Evolutionary conservation across 2,113 vertebrate species (phyloP).

Genomic region (Mesembrinibis cayennensis): DNA sequence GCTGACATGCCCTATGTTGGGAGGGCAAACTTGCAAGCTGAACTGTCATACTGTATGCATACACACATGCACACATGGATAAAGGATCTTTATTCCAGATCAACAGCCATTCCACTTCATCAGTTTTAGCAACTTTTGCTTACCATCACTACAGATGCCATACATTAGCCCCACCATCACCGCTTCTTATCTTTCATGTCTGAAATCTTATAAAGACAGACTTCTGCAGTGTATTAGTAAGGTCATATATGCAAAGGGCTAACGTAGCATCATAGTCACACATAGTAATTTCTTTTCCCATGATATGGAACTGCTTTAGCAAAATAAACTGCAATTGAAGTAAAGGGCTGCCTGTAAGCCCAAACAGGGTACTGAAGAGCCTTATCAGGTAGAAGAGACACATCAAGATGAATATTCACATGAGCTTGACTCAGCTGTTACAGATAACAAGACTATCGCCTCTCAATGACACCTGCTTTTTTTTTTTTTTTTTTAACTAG

Average conservation of each 20-base stretch:
- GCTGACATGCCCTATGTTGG: neutral
- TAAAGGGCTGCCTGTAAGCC: neutral
- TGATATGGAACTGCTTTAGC: neutral
- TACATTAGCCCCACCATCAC: neutral
- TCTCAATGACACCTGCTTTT: neutral
- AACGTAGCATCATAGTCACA: neutral
- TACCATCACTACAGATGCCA: neutral
- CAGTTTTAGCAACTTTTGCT: neutral
- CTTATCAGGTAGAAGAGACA: neutral
- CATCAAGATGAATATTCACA: neutral
- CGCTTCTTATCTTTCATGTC: neutral
- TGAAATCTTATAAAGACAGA: neutral
- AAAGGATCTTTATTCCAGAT: neutral
- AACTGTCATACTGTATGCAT: neutral
- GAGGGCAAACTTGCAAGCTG: neutral
- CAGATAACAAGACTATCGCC: neutral
- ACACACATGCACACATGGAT: rapidly evolving
- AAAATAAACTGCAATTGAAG: neutral
- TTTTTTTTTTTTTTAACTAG: neutral
- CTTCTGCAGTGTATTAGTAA: neutral
- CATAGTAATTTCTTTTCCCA: neutral
- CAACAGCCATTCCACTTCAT: neutral
- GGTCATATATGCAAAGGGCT: neutral
- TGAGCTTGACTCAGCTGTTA: neutral
- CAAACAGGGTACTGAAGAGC: neutral